Evolutionary conservation across 2,113 vertebrate species (phyloP), one percentile per base, ranked within the genome.

Genomic region (Notechis scutatus): DNA sequence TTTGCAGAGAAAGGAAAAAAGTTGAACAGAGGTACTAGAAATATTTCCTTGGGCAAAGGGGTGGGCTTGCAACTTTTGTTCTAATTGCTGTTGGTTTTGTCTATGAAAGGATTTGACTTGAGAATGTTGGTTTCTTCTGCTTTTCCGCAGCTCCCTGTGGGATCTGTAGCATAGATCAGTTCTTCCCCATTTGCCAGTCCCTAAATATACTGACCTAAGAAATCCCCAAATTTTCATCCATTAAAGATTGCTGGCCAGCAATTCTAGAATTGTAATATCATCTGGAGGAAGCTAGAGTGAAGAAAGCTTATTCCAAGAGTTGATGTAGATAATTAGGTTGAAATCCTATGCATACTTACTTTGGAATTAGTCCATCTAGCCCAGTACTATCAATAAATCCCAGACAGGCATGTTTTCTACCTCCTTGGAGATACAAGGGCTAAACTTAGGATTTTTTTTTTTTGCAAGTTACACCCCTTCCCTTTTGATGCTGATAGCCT

Each of bases 31-130:
- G 56, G 94, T 92, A 89, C 92, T 69, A 93, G 89, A 3, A 50
- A 91, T 74, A 96, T 90, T 95, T 94, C 86, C 86, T 93, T 69
- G 6, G 93, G 52, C 95, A 85, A 23, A 42, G 6, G 55, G 55
- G 15, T n/a, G 26, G 87, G 14, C 11, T 59, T 20, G 39, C n/a
- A 26, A 54, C 47, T 90, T 59, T 11, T 42, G 26, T 34, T 57
- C 34, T 55, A 88, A 26, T 69, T 61, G 55, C 93, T 91, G 94
- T 88, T 91, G 39, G 42, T 92, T 74, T 95, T 5, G 89, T 29
- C 85, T 93, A 91, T 34, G 50, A 54, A 4, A 89, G 52, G 50
- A 42, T 42, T 21, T 89, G 61, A 85, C 52, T 81, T 42, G 4
- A 54, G 47, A 24, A 42, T 2, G 34, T 92, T 24, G 9, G 8